Evolutionary conservation across 2,113 vertebrate genomes (phyloP).

Genomic region (Corythornis cristatus): DNA sequence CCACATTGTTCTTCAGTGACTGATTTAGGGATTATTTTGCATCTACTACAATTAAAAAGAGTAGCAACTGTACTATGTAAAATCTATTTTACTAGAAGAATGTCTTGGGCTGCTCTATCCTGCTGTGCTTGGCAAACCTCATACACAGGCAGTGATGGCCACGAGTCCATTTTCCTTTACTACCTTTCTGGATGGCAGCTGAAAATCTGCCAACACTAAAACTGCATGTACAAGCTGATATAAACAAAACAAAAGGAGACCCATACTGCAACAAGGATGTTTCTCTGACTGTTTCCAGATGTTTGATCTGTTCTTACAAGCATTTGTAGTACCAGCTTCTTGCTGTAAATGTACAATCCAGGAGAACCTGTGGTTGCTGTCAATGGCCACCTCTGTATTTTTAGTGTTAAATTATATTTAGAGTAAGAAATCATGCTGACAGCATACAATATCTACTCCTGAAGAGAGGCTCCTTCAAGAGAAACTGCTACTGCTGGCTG

Average conservation of each 20-base stretch:
- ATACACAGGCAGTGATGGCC: accelerated
- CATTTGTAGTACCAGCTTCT: not conserved
- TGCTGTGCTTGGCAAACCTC: not conserved
- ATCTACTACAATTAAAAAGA: not conserved
- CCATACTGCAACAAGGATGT: not conserved
- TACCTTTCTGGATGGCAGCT: not conserved
- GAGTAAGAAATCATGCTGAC: not conserved
- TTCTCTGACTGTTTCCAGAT: not conserved
- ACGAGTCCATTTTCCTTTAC: not conserved
- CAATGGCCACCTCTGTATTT: not conserved
- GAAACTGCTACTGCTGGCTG: not conserved
- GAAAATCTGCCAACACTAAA: not conserved
- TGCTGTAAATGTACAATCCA: not conserved
- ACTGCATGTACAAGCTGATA: not conserved
- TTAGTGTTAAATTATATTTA: not conserved
- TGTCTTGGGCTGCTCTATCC: not conserved
- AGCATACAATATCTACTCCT: not conserved
- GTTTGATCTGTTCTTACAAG: not conserved
- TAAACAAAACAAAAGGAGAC: not conserved
- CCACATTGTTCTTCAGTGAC: not conserved
- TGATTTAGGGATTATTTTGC: not conserved
- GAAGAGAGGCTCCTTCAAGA: not conserved
- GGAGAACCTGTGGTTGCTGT: not conserved
- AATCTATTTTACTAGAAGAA: not conserved
- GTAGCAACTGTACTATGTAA: not conserved